A percentile compares a stretch with the other conserved stretches of the same genome.
Evolutionary conservation across 2,113 vertebrate species (phyloP).

Genomic region (Vulpes ferrilata): DNA sequence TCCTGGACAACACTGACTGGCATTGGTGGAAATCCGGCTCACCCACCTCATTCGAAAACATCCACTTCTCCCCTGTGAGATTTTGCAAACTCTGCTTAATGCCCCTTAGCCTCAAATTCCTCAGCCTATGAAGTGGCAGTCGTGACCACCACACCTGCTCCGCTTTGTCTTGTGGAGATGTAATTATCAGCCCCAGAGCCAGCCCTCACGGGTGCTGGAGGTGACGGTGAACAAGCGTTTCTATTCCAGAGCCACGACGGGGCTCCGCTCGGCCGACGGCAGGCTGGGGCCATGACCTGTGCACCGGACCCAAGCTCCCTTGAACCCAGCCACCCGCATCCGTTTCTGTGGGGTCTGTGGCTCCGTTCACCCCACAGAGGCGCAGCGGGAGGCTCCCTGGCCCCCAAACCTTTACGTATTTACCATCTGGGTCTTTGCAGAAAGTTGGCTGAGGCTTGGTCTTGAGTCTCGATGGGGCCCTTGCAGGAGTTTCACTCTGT

Average conservation of each 20-base stretch:
- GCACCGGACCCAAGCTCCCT: fast-evolving
- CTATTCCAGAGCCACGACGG: fast-evolving
- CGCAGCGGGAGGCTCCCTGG: fast-evolving
- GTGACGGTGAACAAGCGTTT: too few relatives aligned
- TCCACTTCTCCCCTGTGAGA: neutral
- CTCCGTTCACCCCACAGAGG: fast-evolving
- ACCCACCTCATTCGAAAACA: too few relatives aligned
- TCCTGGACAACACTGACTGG: fast-evolving
- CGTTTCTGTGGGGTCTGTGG: fast-evolving
- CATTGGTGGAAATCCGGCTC: neutral
- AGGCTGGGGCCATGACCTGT: fast-evolving
- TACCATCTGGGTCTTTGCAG: neutral
- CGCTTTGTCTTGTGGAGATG: fast-evolving
- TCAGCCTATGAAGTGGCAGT: fast-evolving
- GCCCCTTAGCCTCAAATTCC: fast-evolving
- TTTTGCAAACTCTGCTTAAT: fast-evolving
- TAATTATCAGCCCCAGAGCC: neutral
- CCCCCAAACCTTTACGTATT: neutral
- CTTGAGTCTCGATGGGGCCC: neutral
- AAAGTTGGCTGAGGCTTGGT: neutral
- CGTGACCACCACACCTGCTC: fast-evolving
- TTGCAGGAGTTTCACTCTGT: fast-evolving
- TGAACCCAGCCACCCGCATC: fast-evolving
- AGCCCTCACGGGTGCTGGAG: fast-evolving
- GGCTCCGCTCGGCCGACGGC: fast-evolving